A percentile compares a stretch with the other conserved stretches of the same genome.
These are phyloP conservation scores for Pachymerium ferrugineum DNA, from an alignment of 2,888 invertebrate genomes.

Conservation along the genomic window DNA sequence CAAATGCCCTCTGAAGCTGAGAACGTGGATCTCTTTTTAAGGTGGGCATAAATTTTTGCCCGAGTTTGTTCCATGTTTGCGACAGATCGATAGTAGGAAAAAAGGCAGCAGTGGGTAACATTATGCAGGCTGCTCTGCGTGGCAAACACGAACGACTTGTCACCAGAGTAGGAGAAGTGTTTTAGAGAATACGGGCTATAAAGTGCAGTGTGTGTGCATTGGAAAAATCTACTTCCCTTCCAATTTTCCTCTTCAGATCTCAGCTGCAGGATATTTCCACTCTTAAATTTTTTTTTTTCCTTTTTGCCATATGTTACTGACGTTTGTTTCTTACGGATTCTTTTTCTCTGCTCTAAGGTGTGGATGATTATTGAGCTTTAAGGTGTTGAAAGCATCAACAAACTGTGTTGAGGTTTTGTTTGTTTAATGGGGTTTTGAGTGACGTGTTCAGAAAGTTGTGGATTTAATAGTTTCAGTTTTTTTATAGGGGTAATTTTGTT, in stretches of 20 bases:
- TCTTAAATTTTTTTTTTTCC: conserved; percentile 1
- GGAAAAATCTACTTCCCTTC: conserved; percentile 24
- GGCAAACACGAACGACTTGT: conserved; percentile 27
- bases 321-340: background rate
- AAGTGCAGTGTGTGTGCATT: conserved; percentile 25
- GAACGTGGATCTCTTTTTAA: conserved; percentile 8
- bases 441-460: too few species aligned
- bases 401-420: background rate
- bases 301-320: background rate
- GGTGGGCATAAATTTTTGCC: conserved; percentile 27
- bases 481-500: too few species aligned
- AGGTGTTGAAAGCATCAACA: too few species aligned
- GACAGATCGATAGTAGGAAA: conserved; percentile 24
- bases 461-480: too few species aligned
- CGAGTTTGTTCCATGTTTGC: conserved; percentile 4
- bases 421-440: too few species aligned
- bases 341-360: background rate
- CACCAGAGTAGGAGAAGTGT: conserved; percentile 2
- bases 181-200: conserved; percentile 25
- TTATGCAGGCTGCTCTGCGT: conserved; percentile 23
- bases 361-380: too few species aligned
- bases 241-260: conserved; percentile 27
- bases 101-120: conserved; percentile 25
- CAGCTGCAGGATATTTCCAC: conserved; percentile 14
- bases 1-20: conserved; percentile 16